Base-by-base conservation (phyloP, 1,140 invertebrate species). In the Chionoecetes opilio region DNA sequence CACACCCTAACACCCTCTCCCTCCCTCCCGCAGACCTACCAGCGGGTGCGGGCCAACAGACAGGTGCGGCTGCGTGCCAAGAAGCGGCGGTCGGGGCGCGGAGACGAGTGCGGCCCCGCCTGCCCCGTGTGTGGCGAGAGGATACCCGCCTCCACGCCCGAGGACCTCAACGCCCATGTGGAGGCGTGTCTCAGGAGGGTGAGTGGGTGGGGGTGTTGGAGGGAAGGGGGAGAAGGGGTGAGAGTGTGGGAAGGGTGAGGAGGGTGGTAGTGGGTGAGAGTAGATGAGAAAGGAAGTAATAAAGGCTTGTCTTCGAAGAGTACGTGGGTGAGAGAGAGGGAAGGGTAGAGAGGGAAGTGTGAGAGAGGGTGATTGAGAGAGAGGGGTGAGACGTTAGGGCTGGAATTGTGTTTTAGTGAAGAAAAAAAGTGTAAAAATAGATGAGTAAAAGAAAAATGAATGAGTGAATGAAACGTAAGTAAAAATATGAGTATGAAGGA, bases 31-130 rank as follows among this genome's bases (percentile, higher is more conserved):
- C 96, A 98, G 98, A 98, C 98, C 32, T 99, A 98, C 97, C 98
- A 98, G 97, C 97, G 98, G 96, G 98, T 99, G 95, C 98, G 98
- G 96, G 98, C 98, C 84, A 99, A 99, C 97, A 97, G 98, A 96
- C 98, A 98, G 96, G 98, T 98, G 95, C 97, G 98, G 95, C 97
- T 98, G 92, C 97, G 98, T 35, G 97, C 97, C 37, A 98, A 98
- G 96, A 97, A 98, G 96, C 97, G 98, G 35, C 98, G 98, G 96
- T 92, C 96, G 2, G 97, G 96, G 14, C 96, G 96, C 1, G 46
- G 92, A 8, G 96, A 96, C 31, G 95, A 96, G 82, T 82, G 90
- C 41, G 94, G 94, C 26, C 97, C 97, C 6, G 97, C 97, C 0
- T 99, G 98, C 97, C 98, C 98, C 3, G 98, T 99, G 31, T 99